Evolutionary conservation across 1,140 invertebrate genomes (phyloP), one percentile per base, ranked within the genome.

Genomic region (Pseudomyrmex flavicornis): DNA sequence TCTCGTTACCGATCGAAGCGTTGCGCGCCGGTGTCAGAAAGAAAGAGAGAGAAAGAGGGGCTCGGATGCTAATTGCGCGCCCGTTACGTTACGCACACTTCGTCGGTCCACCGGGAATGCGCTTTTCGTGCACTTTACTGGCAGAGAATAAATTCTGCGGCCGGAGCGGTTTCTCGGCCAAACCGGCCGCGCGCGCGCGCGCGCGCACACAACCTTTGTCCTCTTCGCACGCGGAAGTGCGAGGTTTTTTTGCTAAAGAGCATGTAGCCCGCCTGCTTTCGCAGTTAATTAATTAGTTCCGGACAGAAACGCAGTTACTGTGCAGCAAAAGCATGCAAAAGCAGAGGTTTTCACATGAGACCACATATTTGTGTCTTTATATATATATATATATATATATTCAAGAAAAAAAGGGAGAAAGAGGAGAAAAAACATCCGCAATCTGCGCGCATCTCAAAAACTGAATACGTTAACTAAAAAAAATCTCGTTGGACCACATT

Each of bases 71-170:
- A 50, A 50, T 50, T 50, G 17, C 10, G n/a, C 26, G 5, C 26
- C 22, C 35, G 35, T 35, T 77, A 72, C 44, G 66, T 35, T 77
- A 72, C 44, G 66, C 66, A 61, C 76, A 70, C 65, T 48, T 58
- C 9, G 48, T 15, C 35, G 35, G 13, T n/a, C 56, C 44, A 22
- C 26, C 17, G 44, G 76, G 76, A 80, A 80, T 80, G 54, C 20
- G 66, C 75, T 69, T 79, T 69, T 15, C 48, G 44, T 48, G 76
- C 76, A 80, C 76, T 80, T 80, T 17, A 65, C 63, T 20, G n/a
- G 66, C 35, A 13, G 22, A 15, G 76, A 80, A 80, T 80, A 80
- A 80, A 80, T 80, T 80, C 54, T 80, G 76, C 44, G 76, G 76
- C 65, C 15, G 52, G 76, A 1, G 20, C 54, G 76, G 76, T 80